Evolutionary conservation across 2,797 vertebrate species (phyloP).

Genomic region (Gymnodraco acuticeps): DNA sequence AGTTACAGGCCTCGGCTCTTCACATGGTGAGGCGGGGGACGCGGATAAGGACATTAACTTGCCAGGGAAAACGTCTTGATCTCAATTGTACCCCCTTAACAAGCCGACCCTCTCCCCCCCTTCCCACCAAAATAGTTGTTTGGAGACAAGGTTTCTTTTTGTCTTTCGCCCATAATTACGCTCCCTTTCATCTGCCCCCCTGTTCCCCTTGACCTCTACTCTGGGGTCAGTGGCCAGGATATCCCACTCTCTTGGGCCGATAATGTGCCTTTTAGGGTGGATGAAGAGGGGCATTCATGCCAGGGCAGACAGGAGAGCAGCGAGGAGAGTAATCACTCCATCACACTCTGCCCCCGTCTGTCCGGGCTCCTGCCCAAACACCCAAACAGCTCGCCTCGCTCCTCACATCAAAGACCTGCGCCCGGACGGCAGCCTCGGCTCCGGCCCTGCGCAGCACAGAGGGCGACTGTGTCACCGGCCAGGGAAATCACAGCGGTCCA

Average conservation of each 20-base stretch:
- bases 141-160: slow-evolving; percentile 89
- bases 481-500: slow-evolving; percentile 40
- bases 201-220: slow-evolving; percentile 86
- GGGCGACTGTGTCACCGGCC: slow-evolving; percentile 67
- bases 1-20: slow-evolving; percentile 51
- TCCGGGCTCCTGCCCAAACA: slow-evolving; percentile 80
- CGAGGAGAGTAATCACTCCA: slow-evolving; percentile 86
- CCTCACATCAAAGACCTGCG: slow-evolving; percentile 81
- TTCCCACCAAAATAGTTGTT: slow-evolving; percentile 89
- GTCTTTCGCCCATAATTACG: slow-evolving; percentile 85
- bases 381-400: slow-evolving; percentile 79
- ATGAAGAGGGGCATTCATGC: slow-evolving; percentile 90
- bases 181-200: slow-evolving; percentile 87
- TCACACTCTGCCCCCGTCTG: slow-evolving; percentile 82
- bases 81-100: slow-evolving; percentile 76
- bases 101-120: slow-evolving; percentile 56
- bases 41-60: slow-evolving; percentile 81
- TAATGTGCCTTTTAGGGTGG: slow-evolving; percentile 89
- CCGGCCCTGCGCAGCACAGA: slow-evolving; percentile 70
- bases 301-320: slow-evolving; percentile 83
- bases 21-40: slow-evolving; percentile 67
- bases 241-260: slow-evolving; percentile 86
- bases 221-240: slow-evolving; percentile 88
- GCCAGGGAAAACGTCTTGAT: slow-evolving; percentile 83
- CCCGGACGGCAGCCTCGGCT: slow-evolving; percentile 72